Evolutionary conservation across 2,113 vertebrate species (phyloP).

Genomic region (Proteles cristata): DNA sequence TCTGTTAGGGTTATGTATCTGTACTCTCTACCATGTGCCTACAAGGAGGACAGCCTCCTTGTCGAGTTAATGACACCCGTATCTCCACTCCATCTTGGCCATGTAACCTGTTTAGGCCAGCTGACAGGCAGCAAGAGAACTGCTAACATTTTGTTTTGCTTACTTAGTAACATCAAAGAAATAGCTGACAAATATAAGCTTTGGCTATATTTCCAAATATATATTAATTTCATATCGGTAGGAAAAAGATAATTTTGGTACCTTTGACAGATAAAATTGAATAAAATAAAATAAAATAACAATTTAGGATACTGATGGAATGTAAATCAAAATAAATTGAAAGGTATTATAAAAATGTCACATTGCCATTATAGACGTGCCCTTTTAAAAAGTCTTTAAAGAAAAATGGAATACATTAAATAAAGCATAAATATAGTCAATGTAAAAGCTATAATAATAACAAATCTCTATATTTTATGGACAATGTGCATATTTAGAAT

Average conservation of each 20-base stretch:
- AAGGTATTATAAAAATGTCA: not conserved
- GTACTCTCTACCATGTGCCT: too few species aligned
- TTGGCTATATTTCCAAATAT: not conserved
- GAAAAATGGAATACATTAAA: not conserved
- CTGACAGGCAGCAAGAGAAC: not conserved
- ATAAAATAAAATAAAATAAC: not conserved
- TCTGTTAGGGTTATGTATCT: not conserved
- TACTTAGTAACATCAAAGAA: not conserved
- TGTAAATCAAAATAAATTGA: not conserved
- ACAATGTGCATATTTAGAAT: not conserved
- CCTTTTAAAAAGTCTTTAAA: not conserved
- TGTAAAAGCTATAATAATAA: not conserved
- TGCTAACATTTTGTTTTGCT: not conserved
- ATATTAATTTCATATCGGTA: not conserved
- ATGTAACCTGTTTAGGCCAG: too few species aligned
- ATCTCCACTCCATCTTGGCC: rapidly evolving
- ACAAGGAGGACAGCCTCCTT: not conserved
- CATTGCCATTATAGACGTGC: not conserved
- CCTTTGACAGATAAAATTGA: not conserved
- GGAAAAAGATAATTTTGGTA: not conserved
- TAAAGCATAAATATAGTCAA: not conserved
- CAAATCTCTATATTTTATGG: not conserved
- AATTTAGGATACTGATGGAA: not conserved
- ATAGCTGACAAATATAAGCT: not conserved
- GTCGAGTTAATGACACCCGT: rapidly evolving